Base-by-base conservation (phyloP, 2,113 vertebrate genomes). In the Falcunculus frontatus region DNA sequence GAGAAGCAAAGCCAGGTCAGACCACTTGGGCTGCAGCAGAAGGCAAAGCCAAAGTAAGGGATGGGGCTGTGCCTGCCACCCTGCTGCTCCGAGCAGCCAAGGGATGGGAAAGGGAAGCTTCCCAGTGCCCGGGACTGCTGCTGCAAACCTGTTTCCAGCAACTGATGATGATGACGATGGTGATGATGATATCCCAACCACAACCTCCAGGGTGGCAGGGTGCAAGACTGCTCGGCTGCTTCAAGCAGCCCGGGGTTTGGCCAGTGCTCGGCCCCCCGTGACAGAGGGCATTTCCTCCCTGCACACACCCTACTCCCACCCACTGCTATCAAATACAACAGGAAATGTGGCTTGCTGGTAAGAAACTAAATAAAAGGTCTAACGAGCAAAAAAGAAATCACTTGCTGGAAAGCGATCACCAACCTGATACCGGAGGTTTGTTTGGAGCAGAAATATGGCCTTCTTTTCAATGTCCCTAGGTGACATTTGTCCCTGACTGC, bases 81-180 rank as follows among this genome's bases (percentile, higher is more conserved):
- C 19, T 0, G 0, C 60, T 59, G 65, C 42, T 78, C 41, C 0
- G 0, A 52, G 47, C 18, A 53, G 50, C 56, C 26, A 35, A 5
- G 9, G 10, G 14, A 3, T 22, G 13, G 39, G 42, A 84, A 78
- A 30, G 29, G n/a, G 55, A 29, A 29, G 7, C 26, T 85, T 64
- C n/a, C n/a, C 65, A 26, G 37, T 3, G 1, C 53, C 39, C 8
- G 19, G 53, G 21, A 88, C 11, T 76, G n/a, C 44, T 88, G 33
- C 67, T 82, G 72, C 49, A 80, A 53, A 68, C 29, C 26, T 3
- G 0, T 65, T 90, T 70, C 35, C 49, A 90, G 50, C 20, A 52
- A 30, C 5, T 52, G 50, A 29, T 52, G 26, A 16, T 50, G 50
- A 10, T 11, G 30, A 44, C 8, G 27, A 50, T 13, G 67, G 32